These are phyloP conservation scores for Aldabrachelys gigantea DNA, from an alignment of 2,113 vertebrate genomes.

Conservation along the genomic window DNA sequence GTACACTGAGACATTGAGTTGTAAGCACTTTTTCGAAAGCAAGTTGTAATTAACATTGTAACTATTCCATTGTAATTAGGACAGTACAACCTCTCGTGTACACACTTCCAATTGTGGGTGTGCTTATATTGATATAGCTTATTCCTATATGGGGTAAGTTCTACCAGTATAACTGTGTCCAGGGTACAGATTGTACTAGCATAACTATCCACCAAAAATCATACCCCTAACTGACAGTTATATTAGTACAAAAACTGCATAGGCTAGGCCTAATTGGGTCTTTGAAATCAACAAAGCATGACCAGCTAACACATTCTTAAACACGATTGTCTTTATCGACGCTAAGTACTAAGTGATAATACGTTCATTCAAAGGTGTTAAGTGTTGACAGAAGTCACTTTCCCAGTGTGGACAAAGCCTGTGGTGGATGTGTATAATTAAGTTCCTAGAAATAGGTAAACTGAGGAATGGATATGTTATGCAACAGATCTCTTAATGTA, in stretches of 20 bases:
- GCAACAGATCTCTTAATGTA: background rate
- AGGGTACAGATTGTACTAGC: background rate
- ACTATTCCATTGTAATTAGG: background rate
- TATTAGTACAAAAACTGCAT: background rate
- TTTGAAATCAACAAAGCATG: background rate
- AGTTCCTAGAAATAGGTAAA: background rate
- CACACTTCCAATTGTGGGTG: rapidly evolving
- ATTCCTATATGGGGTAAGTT: background rate
- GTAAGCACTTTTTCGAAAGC: background rate
- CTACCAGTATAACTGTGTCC: background rate
- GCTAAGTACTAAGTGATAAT: background rate
- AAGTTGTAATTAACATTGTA: background rate
- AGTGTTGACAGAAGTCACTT: background rate
- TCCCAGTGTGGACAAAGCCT: background rate
- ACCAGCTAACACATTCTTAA: background rate
- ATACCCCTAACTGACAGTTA: background rate
- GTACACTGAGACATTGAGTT: background rate
- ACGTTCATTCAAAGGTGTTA: background rate
- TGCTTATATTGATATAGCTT: background rate
- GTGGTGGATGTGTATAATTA: background rate
- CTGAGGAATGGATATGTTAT: rapidly evolving
- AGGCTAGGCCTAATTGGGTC: rapidly evolving
- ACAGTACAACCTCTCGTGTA: background rate
- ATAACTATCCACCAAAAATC: background rate
- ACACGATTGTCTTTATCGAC: background rate